A percentile compares a stretch with the other conserved stretches of the same genome.
These are phyloP conservation scores for Tor tambroides DNA, from an alignment of 2,113 vertebrate species.

Conservation along the genomic window DNA sequence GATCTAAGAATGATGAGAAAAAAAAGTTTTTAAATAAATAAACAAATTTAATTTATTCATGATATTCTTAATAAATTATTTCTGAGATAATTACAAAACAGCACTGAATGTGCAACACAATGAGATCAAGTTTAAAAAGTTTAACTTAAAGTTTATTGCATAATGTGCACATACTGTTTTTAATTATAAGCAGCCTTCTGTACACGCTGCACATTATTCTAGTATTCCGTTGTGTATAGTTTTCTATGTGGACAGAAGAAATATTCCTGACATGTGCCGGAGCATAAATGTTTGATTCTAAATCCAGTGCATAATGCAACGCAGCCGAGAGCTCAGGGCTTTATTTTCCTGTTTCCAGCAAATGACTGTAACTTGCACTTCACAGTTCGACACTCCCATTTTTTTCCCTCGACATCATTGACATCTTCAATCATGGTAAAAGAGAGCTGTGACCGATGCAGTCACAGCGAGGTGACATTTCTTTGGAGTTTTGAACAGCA, in stretches of 20 bases:
- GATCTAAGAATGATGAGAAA: neutral
- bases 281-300: slow-evolving; percentile 18
- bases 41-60: neutral
- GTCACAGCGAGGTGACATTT: neutral
- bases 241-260: neutral
- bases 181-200: neutral
- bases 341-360: slow-evolving; percentile 30
- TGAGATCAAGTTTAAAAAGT: neutral
- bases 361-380: slow-evolving; percentile 14
- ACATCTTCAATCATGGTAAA: slow-evolving; percentile 31
- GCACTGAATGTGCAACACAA: neutral
- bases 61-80: neutral
- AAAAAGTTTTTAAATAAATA: too few relatives aligned
- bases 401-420: slow-evolving; percentile 26
- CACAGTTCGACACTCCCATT: slow-evolving; percentile 15
- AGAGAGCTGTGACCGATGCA: slow-evolving; percentile 19
- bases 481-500: neutral
- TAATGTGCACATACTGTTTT: neutral
- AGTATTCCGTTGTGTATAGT: neutral
- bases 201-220: neutral
- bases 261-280: slow-evolving; percentile 12
- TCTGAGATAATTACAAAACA: neutral
- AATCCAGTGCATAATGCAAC: slow-evolving; percentile 22
- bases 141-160: neutral
- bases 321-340: slow-evolving; percentile 5